phyloP scores from a whole-genome alignment of 2,113 vertebrate genomes.

The Corydoras sp. region DNA sequence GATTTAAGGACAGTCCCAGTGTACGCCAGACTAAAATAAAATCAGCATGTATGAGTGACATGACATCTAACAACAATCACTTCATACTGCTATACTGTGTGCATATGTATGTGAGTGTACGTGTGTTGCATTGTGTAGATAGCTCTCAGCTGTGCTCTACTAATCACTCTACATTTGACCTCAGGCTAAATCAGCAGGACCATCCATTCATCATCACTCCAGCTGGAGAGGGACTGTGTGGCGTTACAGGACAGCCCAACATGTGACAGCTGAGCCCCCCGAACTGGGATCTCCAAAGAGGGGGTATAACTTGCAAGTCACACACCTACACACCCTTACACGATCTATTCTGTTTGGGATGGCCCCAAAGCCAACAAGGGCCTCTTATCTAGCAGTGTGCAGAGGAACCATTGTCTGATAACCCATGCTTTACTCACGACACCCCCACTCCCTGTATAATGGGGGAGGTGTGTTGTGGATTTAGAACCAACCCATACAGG shows the following conservation, averaged over 20 bases:
- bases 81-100: conserved; percentile 6
- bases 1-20: too few relatives aligned
- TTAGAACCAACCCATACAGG: conserved; percentile 29
- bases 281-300: conserved; percentile 24
- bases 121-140: conserved; percentile 18
- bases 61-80: neutral
- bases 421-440: conserved; percentile 13
- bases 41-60: neutral
- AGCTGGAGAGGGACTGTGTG: conserved; percentile 47
- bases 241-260: conserved; percentile 37
- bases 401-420: conserved; percentile 30
- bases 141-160: conserved; percentile 45
- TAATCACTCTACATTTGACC: conserved; percentile 47
- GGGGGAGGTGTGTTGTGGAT: conserved; percentile 8
- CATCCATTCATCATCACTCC: conserved; percentile 45
- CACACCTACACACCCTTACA: conserved; percentile 28
- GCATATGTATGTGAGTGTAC: neutral
- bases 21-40: too few relatives aligned
- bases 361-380: conserved; percentile 12
- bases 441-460: neutral
- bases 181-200: conserved; percentile 38
- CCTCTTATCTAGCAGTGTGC: conserved; percentile 30
- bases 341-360: conserved; percentile 13
- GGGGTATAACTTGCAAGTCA: conserved; percentile 8
- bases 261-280: conserved; percentile 45